phyloP scores from a whole-genome alignment of 2,797 vertebrate species.

The Oreortyx pictus region DNA sequence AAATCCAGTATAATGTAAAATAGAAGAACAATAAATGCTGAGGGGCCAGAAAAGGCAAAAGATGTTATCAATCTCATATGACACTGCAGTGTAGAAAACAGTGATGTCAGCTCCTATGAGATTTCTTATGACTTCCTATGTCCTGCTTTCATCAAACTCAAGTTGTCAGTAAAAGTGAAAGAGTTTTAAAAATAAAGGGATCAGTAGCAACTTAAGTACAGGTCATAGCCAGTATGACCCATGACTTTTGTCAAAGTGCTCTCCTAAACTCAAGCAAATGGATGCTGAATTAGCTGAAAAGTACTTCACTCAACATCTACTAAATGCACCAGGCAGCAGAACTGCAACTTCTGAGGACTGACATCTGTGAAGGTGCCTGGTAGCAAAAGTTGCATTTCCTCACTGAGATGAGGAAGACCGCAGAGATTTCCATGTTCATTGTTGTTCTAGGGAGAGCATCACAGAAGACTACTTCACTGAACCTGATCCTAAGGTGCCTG shows the following conservation, averaged over 20 bases:
- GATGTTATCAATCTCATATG: neutral
- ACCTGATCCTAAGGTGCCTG: neutral
- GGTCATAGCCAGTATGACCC: neutral
- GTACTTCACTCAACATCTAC: neutral
- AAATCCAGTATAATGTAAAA: conserved; percentile 2
- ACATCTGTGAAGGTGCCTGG: neutral
- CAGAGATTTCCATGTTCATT: neutral
- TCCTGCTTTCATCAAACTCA: neutral
- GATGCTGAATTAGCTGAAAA: neutral
- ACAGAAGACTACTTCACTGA: neutral
- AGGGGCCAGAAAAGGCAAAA: neutral
- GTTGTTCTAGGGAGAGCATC: accelerated
- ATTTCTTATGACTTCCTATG: neutral
- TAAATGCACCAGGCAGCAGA: neutral
- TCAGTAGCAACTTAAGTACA: neutral
- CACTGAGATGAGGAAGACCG: neutral
- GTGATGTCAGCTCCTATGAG: neutral
- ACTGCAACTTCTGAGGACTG: neutral
- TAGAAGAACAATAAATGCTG: neutral
- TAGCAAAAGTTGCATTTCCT: neutral
- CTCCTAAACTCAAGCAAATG: neutral
- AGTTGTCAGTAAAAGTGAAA: neutral
- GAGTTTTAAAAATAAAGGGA: neutral
- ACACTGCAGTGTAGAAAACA: neutral
- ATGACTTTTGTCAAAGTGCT: neutral